Evolutionary conservation across 2,797 vertebrate species (phyloP).

Genomic region (Xiphorhynchus erythropygius): DNA sequence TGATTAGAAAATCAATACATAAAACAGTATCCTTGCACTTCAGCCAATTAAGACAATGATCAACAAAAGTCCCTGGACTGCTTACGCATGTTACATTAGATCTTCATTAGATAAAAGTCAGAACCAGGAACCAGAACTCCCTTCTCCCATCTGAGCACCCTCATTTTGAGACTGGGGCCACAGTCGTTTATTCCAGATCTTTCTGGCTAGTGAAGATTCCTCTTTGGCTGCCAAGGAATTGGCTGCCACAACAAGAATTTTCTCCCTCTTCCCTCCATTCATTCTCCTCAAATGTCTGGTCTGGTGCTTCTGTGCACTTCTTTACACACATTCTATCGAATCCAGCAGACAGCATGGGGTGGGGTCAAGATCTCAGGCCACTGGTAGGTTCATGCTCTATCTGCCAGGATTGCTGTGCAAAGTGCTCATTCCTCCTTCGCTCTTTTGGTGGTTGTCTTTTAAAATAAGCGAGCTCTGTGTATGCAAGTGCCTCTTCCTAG

Average conservation of each 20-base stretch:
- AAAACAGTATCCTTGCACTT: constrained; percentile 30
- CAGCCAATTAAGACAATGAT: constrained; percentile 31
- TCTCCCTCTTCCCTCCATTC: fast-evolving
- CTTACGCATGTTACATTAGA: neutral
- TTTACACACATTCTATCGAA: neutral
- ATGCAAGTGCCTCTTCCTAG: fast-evolving
- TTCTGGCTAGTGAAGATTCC: neutral
- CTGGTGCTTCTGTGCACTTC: neutral
- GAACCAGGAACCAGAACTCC: neutral
- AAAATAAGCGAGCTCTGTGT: neutral
- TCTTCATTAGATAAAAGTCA: neutral
- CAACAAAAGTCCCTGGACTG: neutral
- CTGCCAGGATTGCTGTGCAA: neutral
- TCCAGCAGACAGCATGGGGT: fast-evolving
- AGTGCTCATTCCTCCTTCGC: fast-evolving
- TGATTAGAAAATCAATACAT: constrained; percentile 49
- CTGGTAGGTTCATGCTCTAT: neutral
- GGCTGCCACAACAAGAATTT: neutral
- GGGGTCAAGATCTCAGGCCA: neutral
- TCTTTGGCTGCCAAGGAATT: neutral
- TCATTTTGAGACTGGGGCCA: neutral
- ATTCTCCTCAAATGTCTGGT: fast-evolving
- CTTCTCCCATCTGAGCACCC: neutral
- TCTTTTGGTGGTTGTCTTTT: neutral
- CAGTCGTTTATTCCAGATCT: neutral